These are phyloP conservation scores for Dromaius novaehollandiae DNA, from an alignment of 2,113 vertebrate genomes.

Conservation along the genomic window DNA sequence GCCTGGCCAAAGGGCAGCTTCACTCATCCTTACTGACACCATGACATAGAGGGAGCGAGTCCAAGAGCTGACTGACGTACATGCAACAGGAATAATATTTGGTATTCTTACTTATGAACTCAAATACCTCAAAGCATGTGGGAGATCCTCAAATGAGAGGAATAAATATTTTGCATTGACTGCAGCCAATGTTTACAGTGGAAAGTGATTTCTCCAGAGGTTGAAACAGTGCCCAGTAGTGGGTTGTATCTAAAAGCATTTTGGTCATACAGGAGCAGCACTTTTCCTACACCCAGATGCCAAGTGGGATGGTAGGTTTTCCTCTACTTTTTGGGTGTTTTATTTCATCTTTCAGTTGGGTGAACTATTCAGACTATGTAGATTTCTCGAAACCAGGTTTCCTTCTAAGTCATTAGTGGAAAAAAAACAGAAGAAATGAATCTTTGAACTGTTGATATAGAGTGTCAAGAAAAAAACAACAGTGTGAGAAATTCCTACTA, in stretches of 20 bases:
- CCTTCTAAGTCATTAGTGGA: neutral
- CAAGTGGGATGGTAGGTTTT: neutral
- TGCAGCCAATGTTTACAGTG: neutral
- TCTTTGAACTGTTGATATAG: neutral
- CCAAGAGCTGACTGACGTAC: neutral
- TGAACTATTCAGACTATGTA: neutral
- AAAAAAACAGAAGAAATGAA: neutral
- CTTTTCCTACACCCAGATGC: neutral
- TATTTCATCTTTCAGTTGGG: neutral
- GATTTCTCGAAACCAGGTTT: neutral
- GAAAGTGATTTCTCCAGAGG: conserved; percentile 16
- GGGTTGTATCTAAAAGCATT: neutral
- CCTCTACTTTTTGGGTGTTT: neutral
- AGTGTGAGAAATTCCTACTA: neutral
- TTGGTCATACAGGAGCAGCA: neutral
- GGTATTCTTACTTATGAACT: neutral
- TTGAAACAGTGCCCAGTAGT: neutral
- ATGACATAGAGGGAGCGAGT: neutral
- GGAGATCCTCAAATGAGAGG: neutral
- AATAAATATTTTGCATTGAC: conserved; percentile 20
- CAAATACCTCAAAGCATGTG: neutral
- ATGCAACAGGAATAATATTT: conserved; percentile 16
- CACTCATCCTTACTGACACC: conserved; percentile 27
- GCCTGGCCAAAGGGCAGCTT: conserved; percentile 46
- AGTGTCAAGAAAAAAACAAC: neutral